Conservation (phyloP, 2,797 vertebrate species). For the Periophthalmus magnuspinnatus region DNA sequence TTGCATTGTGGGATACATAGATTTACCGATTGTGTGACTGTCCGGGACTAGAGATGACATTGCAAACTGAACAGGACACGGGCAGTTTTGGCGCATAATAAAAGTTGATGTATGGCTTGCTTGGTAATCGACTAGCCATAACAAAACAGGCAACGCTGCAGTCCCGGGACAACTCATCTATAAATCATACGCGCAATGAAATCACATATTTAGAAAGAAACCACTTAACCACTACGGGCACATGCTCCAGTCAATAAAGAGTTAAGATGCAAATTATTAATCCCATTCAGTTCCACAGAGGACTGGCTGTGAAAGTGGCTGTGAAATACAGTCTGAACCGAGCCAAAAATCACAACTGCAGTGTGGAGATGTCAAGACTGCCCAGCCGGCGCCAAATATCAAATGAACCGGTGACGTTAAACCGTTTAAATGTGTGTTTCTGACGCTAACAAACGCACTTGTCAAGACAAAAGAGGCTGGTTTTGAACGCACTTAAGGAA, state of each 20-base stretch:
- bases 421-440: background rate
- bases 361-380: conserved; percentile 40
- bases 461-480: background rate
- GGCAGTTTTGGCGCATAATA: conserved; percentile 77
- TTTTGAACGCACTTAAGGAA: background rate
- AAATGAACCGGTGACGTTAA: background rate
- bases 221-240: conserved; percentile 43
- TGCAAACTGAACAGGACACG: conserved; percentile 70
- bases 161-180: conserved; percentile 20
- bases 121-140: conserved; percentile 66
- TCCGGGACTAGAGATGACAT: conserved; percentile 64
- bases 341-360: conserved; percentile 46
- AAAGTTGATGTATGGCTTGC: conserved; percentile 76
- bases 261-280: conserved; percentile 73
- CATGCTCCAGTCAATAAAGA: conserved; percentile 50
- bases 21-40: conserved; percentile 35
- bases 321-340: conserved; percentile 68
- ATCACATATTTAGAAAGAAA: conserved; percentile 43
- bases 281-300: conserved; percentile 64
- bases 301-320: conserved; percentile 51
- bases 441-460: background rate
- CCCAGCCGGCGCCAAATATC: conserved; percentile 18
- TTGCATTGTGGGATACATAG: conserved; percentile 66
- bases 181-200: conserved; percentile 58
- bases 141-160: conserved; percentile 32